A percentile compares a stretch with the other conserved stretches of the same genome.
Evolutionary conservation across 2,797 vertebrate genomes (phyloP).

Genomic region (Premnoplex brunnescens): DNA sequence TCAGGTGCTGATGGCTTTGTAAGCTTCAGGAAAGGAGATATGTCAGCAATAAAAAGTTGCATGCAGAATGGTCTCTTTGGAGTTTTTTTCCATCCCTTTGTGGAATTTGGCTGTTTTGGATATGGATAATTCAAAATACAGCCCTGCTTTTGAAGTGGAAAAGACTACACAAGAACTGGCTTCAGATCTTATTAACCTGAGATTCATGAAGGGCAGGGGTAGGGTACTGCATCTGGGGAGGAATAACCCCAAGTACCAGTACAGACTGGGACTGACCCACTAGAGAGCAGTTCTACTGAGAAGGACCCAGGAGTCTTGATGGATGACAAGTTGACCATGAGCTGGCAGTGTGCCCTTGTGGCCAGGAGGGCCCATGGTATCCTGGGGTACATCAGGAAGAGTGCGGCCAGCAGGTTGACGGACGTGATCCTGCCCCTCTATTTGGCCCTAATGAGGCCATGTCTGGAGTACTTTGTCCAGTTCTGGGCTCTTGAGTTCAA

Average conservation of each 20-base stretch:
- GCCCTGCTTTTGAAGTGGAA: neutral
- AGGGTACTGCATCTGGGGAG: neutral
- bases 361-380: neutral
- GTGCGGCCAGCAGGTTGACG: rapidly evolving
- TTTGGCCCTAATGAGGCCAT: rapidly evolving
- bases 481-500: neutral
- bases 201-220: neutral
- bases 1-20: neutral
- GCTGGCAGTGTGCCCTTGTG: neutral
- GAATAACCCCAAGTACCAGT: neutral
- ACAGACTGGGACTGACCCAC: neutral
- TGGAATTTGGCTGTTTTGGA: neutral
- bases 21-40: neutral
- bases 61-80: neutral
- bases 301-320: neutral
- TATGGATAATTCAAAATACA: neutral
- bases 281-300: neutral
- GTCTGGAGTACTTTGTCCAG: neutral
- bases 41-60: neutral
- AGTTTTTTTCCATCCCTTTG: neutral
- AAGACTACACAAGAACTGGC: neutral
- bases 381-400: neutral
- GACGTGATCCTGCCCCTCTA: neutral
- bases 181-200: neutral
- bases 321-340: neutral